phyloP scores from a whole-genome alignment of 1,140 invertebrate species.

The Hycleus cichorii region DNA sequence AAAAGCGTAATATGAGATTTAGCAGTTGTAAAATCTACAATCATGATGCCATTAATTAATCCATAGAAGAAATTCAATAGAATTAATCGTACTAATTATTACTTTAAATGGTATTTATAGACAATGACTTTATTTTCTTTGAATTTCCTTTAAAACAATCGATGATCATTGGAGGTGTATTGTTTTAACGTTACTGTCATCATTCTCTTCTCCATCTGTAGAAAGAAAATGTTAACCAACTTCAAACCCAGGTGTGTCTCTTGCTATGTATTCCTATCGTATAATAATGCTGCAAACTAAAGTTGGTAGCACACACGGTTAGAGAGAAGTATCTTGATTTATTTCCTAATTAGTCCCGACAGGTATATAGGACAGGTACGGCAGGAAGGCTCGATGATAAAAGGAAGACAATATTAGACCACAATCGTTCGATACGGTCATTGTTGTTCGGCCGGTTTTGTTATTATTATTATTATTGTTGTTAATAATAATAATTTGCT shows the following conservation, averaged over 20 bases:
- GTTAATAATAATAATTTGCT: too few relatives aligned
- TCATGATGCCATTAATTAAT: constrained; percentile 2
- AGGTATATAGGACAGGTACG: constrained; percentile 33
- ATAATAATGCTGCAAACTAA: constrained; percentile 10
- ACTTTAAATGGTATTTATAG: neutral
- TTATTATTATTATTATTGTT: too few relatives aligned
- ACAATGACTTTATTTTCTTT: constrained; percentile 13
- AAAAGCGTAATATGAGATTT: too few relatives aligned
- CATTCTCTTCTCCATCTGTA: neutral
- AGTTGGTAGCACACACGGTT: constrained; percentile 17
- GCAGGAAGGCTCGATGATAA: constrained; percentile 23
- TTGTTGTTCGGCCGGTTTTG: too few relatives aligned
- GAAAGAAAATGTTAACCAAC: neutral
- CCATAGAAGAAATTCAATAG: neutral
- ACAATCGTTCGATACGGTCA: too few relatives aligned
- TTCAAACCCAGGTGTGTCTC: constrained; percentile 22
- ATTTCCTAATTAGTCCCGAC: constrained; percentile 34
- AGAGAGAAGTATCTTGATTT: constrained; percentile 26
- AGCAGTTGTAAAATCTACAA: neutral
- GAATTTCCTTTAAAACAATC: constrained; percentile 4
- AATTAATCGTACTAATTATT: constrained; percentile 5
- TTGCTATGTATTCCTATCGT: too few relatives aligned
- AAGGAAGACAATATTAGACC: constrained; percentile 15
- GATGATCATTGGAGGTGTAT: constrained; percentile 9
- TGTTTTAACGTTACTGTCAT: neutral